Conservation (phyloP, 2,888 invertebrate genomes). For the Adelognathus sp. region DNA sequence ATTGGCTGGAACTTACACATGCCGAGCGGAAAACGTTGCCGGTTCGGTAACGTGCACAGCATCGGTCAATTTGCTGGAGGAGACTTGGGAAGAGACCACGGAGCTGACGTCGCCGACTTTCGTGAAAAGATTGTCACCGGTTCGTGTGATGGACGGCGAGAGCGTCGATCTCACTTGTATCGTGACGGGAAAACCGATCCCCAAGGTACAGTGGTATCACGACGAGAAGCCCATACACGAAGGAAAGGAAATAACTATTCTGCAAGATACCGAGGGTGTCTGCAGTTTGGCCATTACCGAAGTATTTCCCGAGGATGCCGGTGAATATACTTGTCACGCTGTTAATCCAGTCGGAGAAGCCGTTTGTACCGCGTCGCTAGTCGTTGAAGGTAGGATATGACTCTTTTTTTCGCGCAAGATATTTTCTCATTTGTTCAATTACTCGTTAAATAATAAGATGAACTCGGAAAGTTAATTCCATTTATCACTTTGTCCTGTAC, state of each 20-base stretch:
- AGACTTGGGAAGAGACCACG: constrained; percentile 83
- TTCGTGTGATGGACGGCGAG: constrained; percentile 95
- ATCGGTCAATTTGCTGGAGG: constrained; percentile 85
- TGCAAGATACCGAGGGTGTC: constrained; percentile 89
- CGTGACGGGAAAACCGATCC: constrained; percentile 90
- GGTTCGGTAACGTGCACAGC: constrained; percentile 95
- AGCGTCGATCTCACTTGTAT: constrained; percentile 88
- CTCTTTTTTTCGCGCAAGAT: background rate
- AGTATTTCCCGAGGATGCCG: constrained; percentile 95
- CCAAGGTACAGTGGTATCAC: constrained; percentile 91
- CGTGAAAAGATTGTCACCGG: constrained; percentile 87
- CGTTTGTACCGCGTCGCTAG: constrained; percentile 88
- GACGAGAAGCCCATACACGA: constrained; percentile 87
- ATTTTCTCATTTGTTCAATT: no score
- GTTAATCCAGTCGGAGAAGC: constrained; percentile 92
- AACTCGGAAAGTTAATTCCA: background rate
- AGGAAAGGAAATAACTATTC: constrained; percentile 89
- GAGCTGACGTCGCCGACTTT: constrained; percentile 90
- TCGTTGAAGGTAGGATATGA: constrained; percentile 88
- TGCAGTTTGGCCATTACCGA: constrained; percentile 92
- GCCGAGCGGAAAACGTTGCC: constrained; percentile 94
- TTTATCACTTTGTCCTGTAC: constrained; percentile 72
- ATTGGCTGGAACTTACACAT: constrained; percentile 90
- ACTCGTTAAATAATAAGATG: no score
- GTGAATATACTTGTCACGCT: constrained; percentile 92